phyloP scores from a whole-genome alignment of 1,140 invertebrate species.

The Bombus ignitus region DNA sequence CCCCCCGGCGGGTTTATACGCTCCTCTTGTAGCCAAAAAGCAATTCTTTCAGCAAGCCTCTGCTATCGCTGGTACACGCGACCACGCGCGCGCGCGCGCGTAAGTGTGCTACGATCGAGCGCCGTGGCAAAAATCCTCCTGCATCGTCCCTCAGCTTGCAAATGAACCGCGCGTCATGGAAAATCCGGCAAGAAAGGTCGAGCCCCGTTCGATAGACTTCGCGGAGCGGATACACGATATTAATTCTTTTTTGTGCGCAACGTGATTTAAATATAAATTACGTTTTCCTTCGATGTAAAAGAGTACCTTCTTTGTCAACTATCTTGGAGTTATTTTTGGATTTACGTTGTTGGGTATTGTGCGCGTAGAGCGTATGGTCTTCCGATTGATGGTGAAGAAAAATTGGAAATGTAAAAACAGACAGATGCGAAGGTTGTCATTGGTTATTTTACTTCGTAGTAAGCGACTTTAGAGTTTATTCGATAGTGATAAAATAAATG shows the following conservation, averaged over 20 bases:
- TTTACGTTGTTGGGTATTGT: too few relatives aligned
- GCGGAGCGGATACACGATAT: neutral
- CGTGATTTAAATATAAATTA: neutral
- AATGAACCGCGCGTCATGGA: constrained; percentile 17
- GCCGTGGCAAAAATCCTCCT: constrained; percentile 1
- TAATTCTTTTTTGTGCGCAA: neutral
- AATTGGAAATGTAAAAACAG: too few relatives aligned
- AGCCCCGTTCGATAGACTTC: neutral
- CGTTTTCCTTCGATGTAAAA: neutral
- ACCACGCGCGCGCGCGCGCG: too few relatives aligned
- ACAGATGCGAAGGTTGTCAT: too few relatives aligned
- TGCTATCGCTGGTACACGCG: constrained; percentile 21
- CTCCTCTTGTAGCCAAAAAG: constrained; percentile 35
- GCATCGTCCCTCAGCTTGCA: neutral
- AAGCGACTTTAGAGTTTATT: too few relatives aligned
- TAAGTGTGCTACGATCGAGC: neutral
- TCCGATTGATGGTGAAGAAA: too few relatives aligned
- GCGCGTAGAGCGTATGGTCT: too few relatives aligned
- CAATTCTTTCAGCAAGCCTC: constrained; percentile 47
- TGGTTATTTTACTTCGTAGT: too few relatives aligned
- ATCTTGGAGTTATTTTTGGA: too few relatives aligned
- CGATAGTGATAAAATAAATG: too few relatives aligned
- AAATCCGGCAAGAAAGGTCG: constrained; percentile 1
- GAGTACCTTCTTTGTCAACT: neutral
- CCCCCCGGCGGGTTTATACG: constrained; percentile 25